These are phyloP conservation scores for Masnerella sp. DNA, from an alignment of 2,888 invertebrate genomes.

Conservation along the genomic window DNA sequence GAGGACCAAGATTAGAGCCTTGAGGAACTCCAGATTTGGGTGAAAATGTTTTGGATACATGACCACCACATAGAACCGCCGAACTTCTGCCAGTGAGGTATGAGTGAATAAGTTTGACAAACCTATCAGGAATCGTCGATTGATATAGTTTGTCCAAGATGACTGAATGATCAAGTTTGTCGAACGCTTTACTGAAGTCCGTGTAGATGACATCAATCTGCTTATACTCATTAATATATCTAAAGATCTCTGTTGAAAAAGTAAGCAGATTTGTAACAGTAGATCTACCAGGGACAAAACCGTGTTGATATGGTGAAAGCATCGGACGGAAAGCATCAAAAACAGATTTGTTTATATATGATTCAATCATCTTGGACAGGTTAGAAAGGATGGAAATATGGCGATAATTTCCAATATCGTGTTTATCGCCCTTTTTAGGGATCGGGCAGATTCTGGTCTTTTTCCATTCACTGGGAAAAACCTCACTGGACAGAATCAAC, in stretches of 20 bases:
- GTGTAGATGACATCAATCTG: neutral
- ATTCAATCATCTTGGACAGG: neutral
- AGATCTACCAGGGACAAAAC: neutral
- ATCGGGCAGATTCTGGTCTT: neutral
- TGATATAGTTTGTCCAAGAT: neutral
- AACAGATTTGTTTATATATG: too few relatives aligned
- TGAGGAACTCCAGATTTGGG: neutral
- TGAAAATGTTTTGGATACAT: neutral
- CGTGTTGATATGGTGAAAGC: neutral
- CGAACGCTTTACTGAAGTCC: neutral
- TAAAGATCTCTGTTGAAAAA: neutral
- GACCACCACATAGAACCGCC: neutral
- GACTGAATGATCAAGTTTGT: neutral
- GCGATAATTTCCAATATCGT: neutral
- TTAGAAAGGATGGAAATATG: neutral
- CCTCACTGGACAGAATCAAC: neutral
- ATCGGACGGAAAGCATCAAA: too few relatives aligned
- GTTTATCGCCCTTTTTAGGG: neutral
- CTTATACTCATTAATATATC: neutral
- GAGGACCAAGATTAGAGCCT: neutral
- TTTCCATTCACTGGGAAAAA: slow-evolving; percentile 1
- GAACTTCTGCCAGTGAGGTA: neutral
- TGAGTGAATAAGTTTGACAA: neutral
- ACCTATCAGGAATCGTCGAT: neutral
- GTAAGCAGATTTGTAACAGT: neutral